phyloP scores from a whole-genome alignment of 1,140 invertebrate species.

The Tetramorium alpestre region DNA sequence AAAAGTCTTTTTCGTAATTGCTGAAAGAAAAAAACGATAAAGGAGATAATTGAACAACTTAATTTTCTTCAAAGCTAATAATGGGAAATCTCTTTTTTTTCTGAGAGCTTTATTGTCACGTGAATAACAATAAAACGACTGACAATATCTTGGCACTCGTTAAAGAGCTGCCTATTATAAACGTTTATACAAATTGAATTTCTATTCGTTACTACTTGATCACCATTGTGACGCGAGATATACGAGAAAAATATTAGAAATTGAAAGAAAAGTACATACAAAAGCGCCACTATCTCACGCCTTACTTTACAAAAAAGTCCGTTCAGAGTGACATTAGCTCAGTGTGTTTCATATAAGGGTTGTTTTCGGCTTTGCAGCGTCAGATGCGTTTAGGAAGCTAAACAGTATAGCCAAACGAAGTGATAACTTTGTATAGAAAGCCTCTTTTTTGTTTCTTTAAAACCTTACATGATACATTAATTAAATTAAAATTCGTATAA shows the following conservation, averaged over 20 bases:
- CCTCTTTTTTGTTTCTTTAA: not conserved
- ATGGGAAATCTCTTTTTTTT: not conserved
- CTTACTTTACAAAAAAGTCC: slow-evolving; percentile 22
- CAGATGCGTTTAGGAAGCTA: slow-evolving; percentile 46
- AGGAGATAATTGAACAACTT: too few relatives aligned
- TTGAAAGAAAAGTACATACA: slow-evolving; percentile 49
- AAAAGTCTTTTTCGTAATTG: too few relatives aligned
- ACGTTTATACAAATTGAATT: slow-evolving; percentile 76
- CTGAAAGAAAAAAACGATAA: too few relatives aligned
- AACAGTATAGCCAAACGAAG: slow-evolving; percentile 33
- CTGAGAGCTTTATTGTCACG: slow-evolving; percentile 79
- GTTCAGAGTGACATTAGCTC: slow-evolving; percentile 32
- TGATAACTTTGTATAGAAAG: slow-evolving; percentile 20
- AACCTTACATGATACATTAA: not conserved
- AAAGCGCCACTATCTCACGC: slow-evolving; percentile 39
- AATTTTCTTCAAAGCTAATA: not conserved
- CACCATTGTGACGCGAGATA: slow-evolving; percentile 39
- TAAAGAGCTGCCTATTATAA: slow-evolving; percentile 73
- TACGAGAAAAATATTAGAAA: slow-evolving; percentile 55
- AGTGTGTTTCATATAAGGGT: slow-evolving; percentile 22
- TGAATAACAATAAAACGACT: slow-evolving; percentile 76
- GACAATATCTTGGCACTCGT: slow-evolving; percentile 63
- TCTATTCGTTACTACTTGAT: slow-evolving; percentile 54
- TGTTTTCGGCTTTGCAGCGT: slow-evolving; percentile 61
- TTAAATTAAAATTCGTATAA: not conserved